Base-by-base conservation (phyloP, 1,140 invertebrate species). In the Hesperophylax magnus region DNA sequence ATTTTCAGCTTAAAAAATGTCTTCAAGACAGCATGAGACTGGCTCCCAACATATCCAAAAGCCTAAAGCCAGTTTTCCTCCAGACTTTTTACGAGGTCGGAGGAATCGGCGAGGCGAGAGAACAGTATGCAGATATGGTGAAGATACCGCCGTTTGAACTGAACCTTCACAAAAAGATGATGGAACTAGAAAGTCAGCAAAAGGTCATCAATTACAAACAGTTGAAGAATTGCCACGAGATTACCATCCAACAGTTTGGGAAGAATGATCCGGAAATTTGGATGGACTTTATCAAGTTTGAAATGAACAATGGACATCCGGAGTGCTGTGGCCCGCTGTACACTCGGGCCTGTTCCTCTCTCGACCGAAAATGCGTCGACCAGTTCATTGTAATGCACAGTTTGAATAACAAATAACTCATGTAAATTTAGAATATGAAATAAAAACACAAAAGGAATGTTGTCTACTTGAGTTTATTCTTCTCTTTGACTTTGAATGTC, bases 211-310 rank as follows among this genome's bases (percentile, higher is more conserved):
- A 86, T 52, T 8, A 88, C 8, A 86, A 89, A 82, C 69, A 86
- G 77, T 77, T 87, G 11, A 86, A 91, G 63, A 85, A 86, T 80
- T 88, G 88, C 67, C 86, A 91, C 82, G 87, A 91, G 81, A 85
- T 89, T 39, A 87, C 90, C 0, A 88, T 85, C 7, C 81, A 88
- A 79, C 89, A 91, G 78, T 91, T 92, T 86, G 91, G 93, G 11
- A 88, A 87, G 82, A 86, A 84, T 27, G 86, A 90, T 82, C 85
- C 86, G 71, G 90, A 92, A 84, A 86, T 93, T 14, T 94, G 93
- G 93, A 86, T 93, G 60, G 88, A 92, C 80, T 92, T 90, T 79
- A 88, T 93, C 17, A 87, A 86, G 24, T 92, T 93, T 83, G 92
- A 93, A 87, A 86, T 89, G 83, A 89, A 89, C 61, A 81, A 87